Evolutionary conservation across 2,888 invertebrate species (phyloP), one percentile per base, ranked within the genome.

Genomic region (Rapana venosa): DNA sequence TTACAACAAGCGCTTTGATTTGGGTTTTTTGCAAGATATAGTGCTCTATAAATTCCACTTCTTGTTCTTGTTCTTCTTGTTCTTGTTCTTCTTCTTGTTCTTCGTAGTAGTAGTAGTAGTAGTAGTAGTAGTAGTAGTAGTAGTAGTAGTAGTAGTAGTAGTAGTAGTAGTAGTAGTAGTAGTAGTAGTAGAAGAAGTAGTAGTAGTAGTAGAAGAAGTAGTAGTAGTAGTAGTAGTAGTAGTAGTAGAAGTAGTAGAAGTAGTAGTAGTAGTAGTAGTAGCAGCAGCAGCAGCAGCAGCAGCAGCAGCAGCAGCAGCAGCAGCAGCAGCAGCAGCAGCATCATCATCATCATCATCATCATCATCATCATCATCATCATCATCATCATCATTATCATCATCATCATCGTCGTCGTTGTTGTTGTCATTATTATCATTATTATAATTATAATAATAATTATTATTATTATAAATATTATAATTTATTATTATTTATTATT

Each of bases 211-310:
- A 84, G 88, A 61, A 88, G 66, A 32, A 66, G 66, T 88, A 88
- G 66, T 88, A 88, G 84, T 84, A 84, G 84, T 84, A 88, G 84
- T 11, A 88, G 84, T 20, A 89, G 87, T 89, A 77, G 87, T 89
- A 86, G 89, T 32, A 86, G 89, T 87, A 77, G 87, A 74, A 87
- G 87, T 87, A 86, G 89, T 89, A 89, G 87, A 74, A 89, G 86
- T 74, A 86, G 79, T 70, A 86, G 89, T 30, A 87, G 87, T 32
- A 79, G 79, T 86, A 89, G 79, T 86, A 77, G 89, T 89, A 89
- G 89, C 87, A 87, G 89, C 86, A 77, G 86, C 61, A 87, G 74
- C 86, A 89, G 77, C 86, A 77, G 87, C 86, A 89, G 87, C 77
- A 86, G 84, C 66, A 89, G 85, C 85, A 89, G 70, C 81, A 89